These are phyloP conservation scores for Passer montanus DNA, from an alignment of 2,113 vertebrate species.

Conservation along the genomic window DNA sequence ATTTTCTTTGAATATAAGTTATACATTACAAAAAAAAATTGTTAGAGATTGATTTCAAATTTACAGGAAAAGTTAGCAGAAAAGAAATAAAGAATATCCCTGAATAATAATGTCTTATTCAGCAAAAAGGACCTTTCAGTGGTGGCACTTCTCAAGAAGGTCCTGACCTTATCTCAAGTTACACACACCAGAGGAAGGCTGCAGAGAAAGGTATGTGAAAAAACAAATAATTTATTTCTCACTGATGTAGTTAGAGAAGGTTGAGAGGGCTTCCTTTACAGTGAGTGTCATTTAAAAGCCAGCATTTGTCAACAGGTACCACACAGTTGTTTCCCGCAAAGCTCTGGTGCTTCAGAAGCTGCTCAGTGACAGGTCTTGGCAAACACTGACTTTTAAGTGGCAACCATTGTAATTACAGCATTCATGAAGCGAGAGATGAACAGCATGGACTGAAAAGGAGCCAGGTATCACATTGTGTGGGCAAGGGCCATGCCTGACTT, in stretches of 20 bases:
- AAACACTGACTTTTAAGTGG: background rate
- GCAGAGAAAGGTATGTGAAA: background rate
- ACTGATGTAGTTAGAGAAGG: background rate
- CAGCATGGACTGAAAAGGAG: background rate
- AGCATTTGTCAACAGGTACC: background rate
- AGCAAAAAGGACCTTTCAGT: background rate
- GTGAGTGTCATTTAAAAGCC: background rate
- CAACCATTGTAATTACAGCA: background rate
- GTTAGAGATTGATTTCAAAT: conserved; percentile 8
- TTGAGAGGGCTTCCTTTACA: background rate
- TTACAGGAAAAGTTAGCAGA: background rate
- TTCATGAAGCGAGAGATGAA: background rate
- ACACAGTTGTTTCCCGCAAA: background rate
- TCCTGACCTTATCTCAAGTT: background rate
- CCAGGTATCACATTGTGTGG: background rate
- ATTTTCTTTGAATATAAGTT: background rate
- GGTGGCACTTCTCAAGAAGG: background rate
- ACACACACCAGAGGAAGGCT: background rate
- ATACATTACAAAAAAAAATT: background rate
- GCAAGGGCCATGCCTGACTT: background rate
- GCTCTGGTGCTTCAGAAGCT: background rate
- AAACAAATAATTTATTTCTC: background rate
- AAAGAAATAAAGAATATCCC: background rate
- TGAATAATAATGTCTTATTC: background rate
- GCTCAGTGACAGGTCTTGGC: background rate